These are phyloP conservation scores for Astropecten irregularis DNA, from an alignment of 53 echinoderm and acorn worm species.

Conservation along the genomic window DNA sequence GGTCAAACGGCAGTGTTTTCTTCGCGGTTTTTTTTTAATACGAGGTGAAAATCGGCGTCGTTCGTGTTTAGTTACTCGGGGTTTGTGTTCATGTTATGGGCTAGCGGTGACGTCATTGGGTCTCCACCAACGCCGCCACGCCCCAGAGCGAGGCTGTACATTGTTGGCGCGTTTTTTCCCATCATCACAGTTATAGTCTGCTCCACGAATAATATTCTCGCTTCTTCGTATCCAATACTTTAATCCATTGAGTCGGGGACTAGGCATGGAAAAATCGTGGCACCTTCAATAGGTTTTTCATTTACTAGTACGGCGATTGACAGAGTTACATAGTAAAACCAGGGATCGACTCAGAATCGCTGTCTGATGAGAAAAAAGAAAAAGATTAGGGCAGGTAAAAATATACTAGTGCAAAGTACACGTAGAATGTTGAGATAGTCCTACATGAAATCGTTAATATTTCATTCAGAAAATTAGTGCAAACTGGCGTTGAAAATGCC, in stretches of 20 bases:
- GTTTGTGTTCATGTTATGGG: constrained; percentile 28
- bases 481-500: no score
- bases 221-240: not conserved
- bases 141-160: constrained; percentile 60
- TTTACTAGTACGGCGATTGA: no score
- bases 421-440: no score
- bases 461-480: no score
- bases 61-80: constrained; percentile 31
- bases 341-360: no score
- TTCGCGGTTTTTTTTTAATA: no score
- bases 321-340: no score
- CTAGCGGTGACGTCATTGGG: constrained; percentile 52
- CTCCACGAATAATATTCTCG: not conserved
- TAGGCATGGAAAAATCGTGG: not conserved
- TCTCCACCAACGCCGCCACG: constrained; percentile 44
- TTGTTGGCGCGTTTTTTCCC: constrained; percentile 44
- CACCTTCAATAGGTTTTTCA: no score
- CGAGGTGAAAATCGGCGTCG: not conserved
- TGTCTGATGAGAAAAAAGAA: no score
- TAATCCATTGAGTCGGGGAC: not conserved
- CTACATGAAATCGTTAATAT: no score
- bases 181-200: constrained; percentile 22
- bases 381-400: no score
- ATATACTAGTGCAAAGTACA: no score
- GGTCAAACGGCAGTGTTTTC: constrained; percentile 37